phyloP scores from a whole-genome alignment of 2,113 vertebrate species.

The Danio rerio region GRCz12tu NC_133188.1:20735501-20736000 shows the following conservation, averaged over 20 bases:
- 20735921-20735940: too few relatives aligned
- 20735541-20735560: slow-evolving; percentile 1
- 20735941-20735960: too few relatives aligned
- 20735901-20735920: too few relatives aligned
- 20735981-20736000: too few relatives aligned
- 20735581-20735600: slow-evolving; percentile 26
- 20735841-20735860: too few relatives aligned
- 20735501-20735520: neutral
- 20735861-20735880: too few relatives aligned
- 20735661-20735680: slow-evolving; percentile 5
- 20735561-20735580: slow-evolving; percentile 21
- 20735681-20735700: slow-evolving; percentile 56
- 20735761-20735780: neutral
- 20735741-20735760: slow-evolving; percentile 54
- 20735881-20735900: too few relatives aligned
- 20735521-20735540: slow-evolving; percentile 20
- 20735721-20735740: slow-evolving; percentile 65
- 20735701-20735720: slow-evolving; percentile 57
- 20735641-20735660: slow-evolving; percentile 17
- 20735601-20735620: slow-evolving; percentile 10
- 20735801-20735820: neutral
- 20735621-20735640: neutral
- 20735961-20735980: too few relatives aligned
- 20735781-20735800: slow-evolving; percentile 9
- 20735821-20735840: too few relatives aligned